phyloP scores from a whole-genome alignment of 1,140 invertebrate genomes.

The Drosophila parvula region DNA sequence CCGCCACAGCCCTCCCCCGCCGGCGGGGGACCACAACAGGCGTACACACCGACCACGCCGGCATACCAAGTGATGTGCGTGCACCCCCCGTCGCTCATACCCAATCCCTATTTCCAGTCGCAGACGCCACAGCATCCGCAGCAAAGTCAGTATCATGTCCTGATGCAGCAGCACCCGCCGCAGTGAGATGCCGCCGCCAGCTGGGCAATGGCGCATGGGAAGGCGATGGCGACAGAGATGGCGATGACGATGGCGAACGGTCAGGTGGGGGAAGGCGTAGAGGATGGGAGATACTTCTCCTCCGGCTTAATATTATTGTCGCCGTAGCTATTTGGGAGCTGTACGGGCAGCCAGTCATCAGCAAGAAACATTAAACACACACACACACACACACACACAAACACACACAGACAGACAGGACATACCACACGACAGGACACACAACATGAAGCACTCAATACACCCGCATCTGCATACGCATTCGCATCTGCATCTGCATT shows the following conservation, averaged over 20 bases:
- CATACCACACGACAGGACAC: conserved; percentile 24
- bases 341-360: conserved; percentile 50
- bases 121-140: conserved; percentile 77
- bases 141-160: conserved; percentile 72
- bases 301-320: conserved; percentile 30
- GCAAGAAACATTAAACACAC: conserved; percentile 39
- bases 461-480: conserved; percentile 20
- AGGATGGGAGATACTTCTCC: conserved; percentile 11
- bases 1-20: conserved; percentile 86
- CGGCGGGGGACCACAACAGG: conserved; percentile 83
- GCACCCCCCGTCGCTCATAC: conserved; percentile 82
- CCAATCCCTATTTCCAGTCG: conserved; percentile 70
- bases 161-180: conserved; percentile 80
- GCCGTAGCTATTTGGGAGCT: conserved; percentile 36
- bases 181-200: conserved; percentile 65
- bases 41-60: conserved; percentile 78
- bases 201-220: conserved; percentile 41
- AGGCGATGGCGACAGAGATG: conserved; percentile 23
- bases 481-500: conserved; percentile 25
- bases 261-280: conserved; percentile 12
- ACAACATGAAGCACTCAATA: conserved; percentile 33
- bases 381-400: conserved; percentile 37
- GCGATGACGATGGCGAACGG: conserved; percentile 12
- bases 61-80: conserved; percentile 87
- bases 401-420: conserved; percentile 1